Evolutionary conservation across 37 sponge, comb jelly and placozoan species (phyloP).

Genomic region (Theonella swinhoei): DNA sequence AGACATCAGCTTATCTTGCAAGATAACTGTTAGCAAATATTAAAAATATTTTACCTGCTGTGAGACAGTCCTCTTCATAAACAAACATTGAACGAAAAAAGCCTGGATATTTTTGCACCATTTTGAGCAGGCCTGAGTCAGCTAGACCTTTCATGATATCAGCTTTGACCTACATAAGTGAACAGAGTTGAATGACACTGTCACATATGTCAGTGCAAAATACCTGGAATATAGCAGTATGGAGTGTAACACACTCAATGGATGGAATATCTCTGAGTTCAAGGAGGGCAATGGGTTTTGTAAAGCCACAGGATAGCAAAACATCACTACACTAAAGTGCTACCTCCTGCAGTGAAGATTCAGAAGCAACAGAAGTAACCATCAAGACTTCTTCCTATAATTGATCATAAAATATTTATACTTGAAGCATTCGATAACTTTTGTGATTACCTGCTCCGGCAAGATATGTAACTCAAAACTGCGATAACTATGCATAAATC

Average conservation of each 20-base stretch:
- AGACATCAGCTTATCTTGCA: background rate
- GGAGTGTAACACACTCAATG: background rate
- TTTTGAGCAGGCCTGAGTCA: background rate
- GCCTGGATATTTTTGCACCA: background rate
- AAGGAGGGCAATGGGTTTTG: background rate
- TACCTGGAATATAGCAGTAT: background rate
- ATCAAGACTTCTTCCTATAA: too few species aligned
- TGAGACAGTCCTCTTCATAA: background rate
- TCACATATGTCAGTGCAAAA: background rate
- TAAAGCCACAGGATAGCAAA: background rate
- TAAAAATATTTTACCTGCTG: background rate
- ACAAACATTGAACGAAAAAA: background rate
- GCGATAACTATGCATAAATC: too few species aligned
- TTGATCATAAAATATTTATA: too few species aligned
- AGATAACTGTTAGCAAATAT: background rate
- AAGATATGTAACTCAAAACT: too few species aligned
- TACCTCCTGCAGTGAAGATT: background rate
- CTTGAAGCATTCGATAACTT: too few species aligned
- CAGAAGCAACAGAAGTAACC: background rate
- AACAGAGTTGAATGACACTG: background rate
- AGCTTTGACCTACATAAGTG: background rate
- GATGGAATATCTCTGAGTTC: background rate
- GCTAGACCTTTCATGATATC: background rate
- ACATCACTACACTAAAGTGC: background rate
- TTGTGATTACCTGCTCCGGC: too few species aligned